Conservation (phyloP, 2,113 vertebrate genomes). For the Oncorhynchus mykiss region DNA sequence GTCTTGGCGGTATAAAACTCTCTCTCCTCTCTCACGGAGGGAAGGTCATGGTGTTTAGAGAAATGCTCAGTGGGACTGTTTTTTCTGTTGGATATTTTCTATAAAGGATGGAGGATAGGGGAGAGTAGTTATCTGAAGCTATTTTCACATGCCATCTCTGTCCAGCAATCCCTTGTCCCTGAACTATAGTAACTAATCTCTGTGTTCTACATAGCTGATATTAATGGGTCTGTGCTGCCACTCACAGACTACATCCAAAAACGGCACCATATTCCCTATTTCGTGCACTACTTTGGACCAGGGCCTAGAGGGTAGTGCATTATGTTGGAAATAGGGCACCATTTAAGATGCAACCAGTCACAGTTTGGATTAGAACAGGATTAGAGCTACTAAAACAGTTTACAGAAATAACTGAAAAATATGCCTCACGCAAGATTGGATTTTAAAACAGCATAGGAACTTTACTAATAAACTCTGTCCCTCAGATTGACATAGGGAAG, state of each 20-base stretch:
- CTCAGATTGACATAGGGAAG: too few relatives aligned
- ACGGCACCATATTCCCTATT: too few relatives aligned
- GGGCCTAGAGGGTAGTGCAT: too few relatives aligned
- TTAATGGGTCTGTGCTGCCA: slow-evolving; percentile 28
- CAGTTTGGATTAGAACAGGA: background rate
- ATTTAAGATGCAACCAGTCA: too few relatives aligned
- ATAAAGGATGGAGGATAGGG: slow-evolving; percentile 11
- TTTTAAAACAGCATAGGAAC: too few relatives aligned
- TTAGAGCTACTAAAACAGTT: too few relatives aligned
- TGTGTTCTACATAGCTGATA: slow-evolving; percentile 16
- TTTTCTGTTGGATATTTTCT: slow-evolving; percentile 38
- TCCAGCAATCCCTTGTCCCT: slow-evolving; percentile 27
- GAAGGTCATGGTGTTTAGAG: slow-evolving; percentile 10
- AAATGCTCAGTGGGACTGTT: slow-evolving; percentile 24
- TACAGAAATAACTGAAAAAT: background rate
- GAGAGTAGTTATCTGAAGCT: slow-evolving; percentile 33
- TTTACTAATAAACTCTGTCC: background rate
- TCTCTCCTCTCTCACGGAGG: slow-evolving; percentile 11
- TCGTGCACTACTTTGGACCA: too few relatives aligned
- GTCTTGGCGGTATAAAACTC: slow-evolving; percentile 2
- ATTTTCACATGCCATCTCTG: slow-evolving; percentile 26
- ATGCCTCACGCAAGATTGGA: background rate
- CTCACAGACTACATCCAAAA: background rate
- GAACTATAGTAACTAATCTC: slow-evolving; percentile 34
- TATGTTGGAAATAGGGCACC: too few relatives aligned